Percentiles rank a stretch among this genome's conserved stretches.
Evolutionary conservation across 2,888 invertebrate species (phyloP).

Genomic region (Tachina grossa): DNA sequence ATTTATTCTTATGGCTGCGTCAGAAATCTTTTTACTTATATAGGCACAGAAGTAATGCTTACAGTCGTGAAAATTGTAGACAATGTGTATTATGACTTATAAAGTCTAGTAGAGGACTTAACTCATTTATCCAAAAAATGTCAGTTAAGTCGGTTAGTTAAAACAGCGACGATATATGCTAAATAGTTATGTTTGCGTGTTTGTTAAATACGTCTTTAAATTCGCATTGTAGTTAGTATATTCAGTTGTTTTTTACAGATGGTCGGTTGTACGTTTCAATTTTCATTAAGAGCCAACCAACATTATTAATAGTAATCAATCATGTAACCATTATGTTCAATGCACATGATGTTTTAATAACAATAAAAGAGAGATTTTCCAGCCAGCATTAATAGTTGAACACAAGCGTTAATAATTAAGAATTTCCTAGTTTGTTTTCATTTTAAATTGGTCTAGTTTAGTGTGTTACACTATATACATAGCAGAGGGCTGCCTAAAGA

Average conservation of each 20-base stretch:
- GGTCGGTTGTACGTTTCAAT: slow-evolving; percentile 5
- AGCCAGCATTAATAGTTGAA: not conserved
- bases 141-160: too few species aligned
- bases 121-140: too few species aligned
- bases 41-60: too few species aligned
- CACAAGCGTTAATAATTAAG: not conserved
- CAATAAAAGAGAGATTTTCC: slow-evolving; percentile 19
- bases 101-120: too few species aligned
- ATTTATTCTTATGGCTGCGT: too few species aligned
- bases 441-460: slow-evolving; percentile 20
- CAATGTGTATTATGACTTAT: too few species aligned
- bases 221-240: slow-evolving; percentile 2
- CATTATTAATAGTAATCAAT: slow-evolving; percentile 60
- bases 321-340: slow-evolving; percentile 55
- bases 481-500: too few species aligned
- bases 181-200: slow-evolving; percentile 57
- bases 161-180: too few species aligned
- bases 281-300: slow-evolving; percentile 14
- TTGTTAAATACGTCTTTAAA: slow-evolving; percentile 25
- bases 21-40: too few species aligned
- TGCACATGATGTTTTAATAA: slow-evolving; percentile 37
- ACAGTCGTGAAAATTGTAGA: too few species aligned
- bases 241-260: slow-evolving; percentile 11
- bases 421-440: slow-evolving; percentile 26
- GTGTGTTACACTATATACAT: not conserved